A percentile compares a stretch with the other conserved stretches of the same genome.
These are phyloP conservation scores for Amiota mariae DNA, from an alignment of 2,888 invertebrate genomes.

Conservation along the genomic window DNA sequence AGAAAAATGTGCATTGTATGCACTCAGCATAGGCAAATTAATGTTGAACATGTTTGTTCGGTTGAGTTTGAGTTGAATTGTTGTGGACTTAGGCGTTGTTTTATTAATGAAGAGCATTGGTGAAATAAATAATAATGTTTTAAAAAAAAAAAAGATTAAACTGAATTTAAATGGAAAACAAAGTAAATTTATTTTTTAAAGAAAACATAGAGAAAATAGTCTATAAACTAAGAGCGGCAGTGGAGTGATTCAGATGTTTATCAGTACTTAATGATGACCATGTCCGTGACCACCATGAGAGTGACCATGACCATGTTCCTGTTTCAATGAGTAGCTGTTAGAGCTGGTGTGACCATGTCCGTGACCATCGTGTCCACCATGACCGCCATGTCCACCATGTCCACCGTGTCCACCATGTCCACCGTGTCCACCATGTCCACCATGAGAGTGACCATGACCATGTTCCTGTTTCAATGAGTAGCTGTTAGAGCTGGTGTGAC, in stretches of 20 bases:
- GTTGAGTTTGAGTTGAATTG: not conserved
- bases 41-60: constrained; percentile 1
- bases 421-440: constrained; percentile 34
- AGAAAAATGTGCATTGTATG: no score
- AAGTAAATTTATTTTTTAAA: no score
- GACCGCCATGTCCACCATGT: constrained; percentile 44
- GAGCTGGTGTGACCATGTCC: constrained; percentile 8
- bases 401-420: constrained; percentile 40
- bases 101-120: no score
- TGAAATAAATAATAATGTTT: no score
- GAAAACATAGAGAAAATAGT: no score
- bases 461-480: constrained; percentile 59
- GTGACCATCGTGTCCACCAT: constrained; percentile 34
- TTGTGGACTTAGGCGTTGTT: not conserved
- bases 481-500: constrained; percentile 47
- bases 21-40: constrained; percentile 13
- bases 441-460: constrained; percentile 40
- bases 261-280: constrained; percentile 7
- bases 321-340: no score
- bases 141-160: no score
- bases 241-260: no score
- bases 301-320: no score
- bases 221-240: no score
- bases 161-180: no score
- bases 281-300: no score